These are phyloP conservation scores for Halcyon leucocephala DNA, from an alignment of 2,797 vertebrate genomes.

Conservation along the genomic window DNA sequence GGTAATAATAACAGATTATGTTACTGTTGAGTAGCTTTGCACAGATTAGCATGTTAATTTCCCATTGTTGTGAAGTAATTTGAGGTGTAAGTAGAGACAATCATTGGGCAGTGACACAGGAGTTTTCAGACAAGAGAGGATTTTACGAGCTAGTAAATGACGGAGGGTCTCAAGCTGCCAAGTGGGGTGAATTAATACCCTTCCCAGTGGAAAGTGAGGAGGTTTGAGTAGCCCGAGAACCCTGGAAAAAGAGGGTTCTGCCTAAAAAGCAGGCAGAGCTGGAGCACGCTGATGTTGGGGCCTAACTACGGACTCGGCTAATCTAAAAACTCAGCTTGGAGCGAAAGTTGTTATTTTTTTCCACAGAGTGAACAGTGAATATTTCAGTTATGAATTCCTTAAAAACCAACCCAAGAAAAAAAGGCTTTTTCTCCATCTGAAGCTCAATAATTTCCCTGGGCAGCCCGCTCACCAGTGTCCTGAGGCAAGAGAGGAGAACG, in stretches of 20 bases:
- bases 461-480: not conserved
- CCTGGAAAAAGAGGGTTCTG: not conserved
- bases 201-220: not conserved
- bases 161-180: not conserved
- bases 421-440: not conserved
- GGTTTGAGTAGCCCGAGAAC: not conserved
- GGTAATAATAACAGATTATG: not conserved
- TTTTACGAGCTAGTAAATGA: not conserved
- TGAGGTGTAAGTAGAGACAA: not conserved
- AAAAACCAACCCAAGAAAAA: too few relatives aligned
- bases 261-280: not conserved
- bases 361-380: not conserved
- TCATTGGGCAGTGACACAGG: not conserved
- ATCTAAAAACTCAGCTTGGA: not conserved
- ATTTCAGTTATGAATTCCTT: not conserved
- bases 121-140: not conserved
- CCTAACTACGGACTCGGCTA: not conserved
- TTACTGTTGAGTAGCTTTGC: not conserved
- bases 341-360: not conserved
- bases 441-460: not conserved
- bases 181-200: too few relatives aligned
- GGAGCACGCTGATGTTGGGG: not conserved
- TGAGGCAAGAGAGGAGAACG: not conserved
- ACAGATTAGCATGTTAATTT: not conserved
- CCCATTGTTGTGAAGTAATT: not conserved